Base-by-base conservation (phyloP, 2,888 invertebrate species). In the Pollenia angustigena region DNA sequence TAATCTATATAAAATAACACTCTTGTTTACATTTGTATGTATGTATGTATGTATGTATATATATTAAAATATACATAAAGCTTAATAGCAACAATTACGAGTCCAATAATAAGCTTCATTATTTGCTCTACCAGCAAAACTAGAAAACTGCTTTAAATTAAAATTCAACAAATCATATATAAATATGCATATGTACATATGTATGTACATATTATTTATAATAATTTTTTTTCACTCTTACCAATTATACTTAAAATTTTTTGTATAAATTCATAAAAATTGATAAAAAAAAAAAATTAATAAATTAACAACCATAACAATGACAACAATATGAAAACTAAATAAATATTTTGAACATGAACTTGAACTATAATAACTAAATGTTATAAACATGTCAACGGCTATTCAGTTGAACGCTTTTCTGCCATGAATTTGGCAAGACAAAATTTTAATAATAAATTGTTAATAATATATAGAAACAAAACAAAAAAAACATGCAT, bases 311-410 rank as follows among this genome's bases (percentile, higher is more conserved):
- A 50, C n/a, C n/a, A 52, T 60, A 69, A 76, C 69, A 10, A 66
- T 72, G 58, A 52, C 72, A 78, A 68, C 40, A 66, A 44, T 48
- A 54, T 32, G 52, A n/a, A 48, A 72, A 32, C 9, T 18, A 72
- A 46, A 81, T 11, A 50, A 32, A 60, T 16, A 74, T 81, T 62
- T 56, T 74, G 44, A 85, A 66, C 85, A 84, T 87, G 88, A 87
- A 88, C 87, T 88, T 88, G 83, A 88, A 83, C 85, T 88, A 78
- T 81, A 79, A 81, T 85, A 87, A 75, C 81, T 76, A 87, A 81
- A 87, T 81, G 42, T 69, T 87, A 80, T 88, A 86, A 81, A 88
- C 87, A 82, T 88, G 84, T 89, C 88, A 88, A 84, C 89, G 85
- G 87, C 82, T 88, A 88, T 87, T 82, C 87, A 85, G 78, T 88